Percentiles rank a stretch among this genome's conserved stretches.
Evolutionary conservation across 2,888 invertebrate genomes (phyloP).

Genomic region (Drosophila aldrichi): DNA sequence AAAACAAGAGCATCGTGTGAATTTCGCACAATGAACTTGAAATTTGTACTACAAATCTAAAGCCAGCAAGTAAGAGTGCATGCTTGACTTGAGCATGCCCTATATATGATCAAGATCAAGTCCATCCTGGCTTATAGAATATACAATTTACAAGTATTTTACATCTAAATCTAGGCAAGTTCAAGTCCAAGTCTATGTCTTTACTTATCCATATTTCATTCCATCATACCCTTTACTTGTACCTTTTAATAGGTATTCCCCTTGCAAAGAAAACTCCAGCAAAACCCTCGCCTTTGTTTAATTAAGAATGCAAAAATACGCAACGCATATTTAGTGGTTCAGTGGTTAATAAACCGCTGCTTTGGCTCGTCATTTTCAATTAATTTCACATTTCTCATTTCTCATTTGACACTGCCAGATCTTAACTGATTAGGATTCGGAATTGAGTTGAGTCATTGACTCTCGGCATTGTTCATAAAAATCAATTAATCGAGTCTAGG

Average conservation of each 20-base stretch:
- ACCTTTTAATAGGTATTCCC: not conserved
- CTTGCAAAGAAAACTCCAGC: conserved; percentile 13
- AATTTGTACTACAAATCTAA: conserved; percentile 56
- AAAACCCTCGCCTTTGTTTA: conserved; percentile 45
- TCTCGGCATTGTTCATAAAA: not conserved
- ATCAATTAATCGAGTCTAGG: conserved; percentile 6
- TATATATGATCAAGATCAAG: not conserved
- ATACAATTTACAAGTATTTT: not conserved
- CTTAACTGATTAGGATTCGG: not conserved
- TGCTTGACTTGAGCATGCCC: not conserved
- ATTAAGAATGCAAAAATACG: conserved; percentile 45
- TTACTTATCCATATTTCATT: not conserved
- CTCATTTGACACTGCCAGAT: not conserved
- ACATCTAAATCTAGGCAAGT: not conserved
- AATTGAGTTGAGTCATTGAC: conserved; percentile 1
- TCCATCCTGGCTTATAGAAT: not conserved
- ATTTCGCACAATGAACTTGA: conserved; percentile 73
- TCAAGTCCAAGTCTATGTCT: not conserved
- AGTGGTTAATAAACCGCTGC: conserved; percentile 37
- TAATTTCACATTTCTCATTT: conserved; percentile 12
- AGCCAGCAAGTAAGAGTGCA: conserved; percentile 18
- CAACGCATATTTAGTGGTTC: conserved; percentile 46
- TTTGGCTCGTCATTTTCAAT: conserved; percentile 1
- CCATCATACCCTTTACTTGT: not conserved
- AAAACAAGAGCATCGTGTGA: conserved; percentile 52